A percentile compares a stretch with the other conserved stretches of the same genome.
These are phyloP conservation scores for Eulemur coronatus DNA, from an alignment of 2,797 vertebrate genomes.

Conservation along the genomic window DNA sequence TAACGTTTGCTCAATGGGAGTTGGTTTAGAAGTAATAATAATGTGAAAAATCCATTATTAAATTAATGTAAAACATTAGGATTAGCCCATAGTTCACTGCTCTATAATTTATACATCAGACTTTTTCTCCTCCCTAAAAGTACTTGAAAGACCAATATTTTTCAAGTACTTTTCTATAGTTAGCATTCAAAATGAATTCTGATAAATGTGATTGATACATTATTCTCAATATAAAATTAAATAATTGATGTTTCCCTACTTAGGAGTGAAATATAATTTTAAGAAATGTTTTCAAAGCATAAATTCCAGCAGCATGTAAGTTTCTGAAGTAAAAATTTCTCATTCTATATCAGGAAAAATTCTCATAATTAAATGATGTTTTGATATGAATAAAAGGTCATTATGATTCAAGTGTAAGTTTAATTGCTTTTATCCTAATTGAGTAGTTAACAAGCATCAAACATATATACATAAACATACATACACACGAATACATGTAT, in stretches of 20 bases:
- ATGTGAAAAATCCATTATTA: background rate
- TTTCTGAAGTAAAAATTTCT: conserved; percentile 58
- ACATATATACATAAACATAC: background rate
- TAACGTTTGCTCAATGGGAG: background rate
- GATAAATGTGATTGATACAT: background rate
- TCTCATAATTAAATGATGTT: conserved; percentile 28
- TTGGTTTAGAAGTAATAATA: background rate
- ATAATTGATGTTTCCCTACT: background rate
- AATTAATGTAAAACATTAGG: background rate
- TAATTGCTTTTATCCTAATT: conserved; percentile 66
- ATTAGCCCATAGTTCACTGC: background rate
- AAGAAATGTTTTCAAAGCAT: conserved; percentile 49
- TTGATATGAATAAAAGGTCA: conserved; percentile 40
- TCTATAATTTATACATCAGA: background rate
- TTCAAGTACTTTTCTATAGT: background rate
- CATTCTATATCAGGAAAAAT: background rate
- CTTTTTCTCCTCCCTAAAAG: conserved; percentile 31
- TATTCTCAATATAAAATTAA: conserved; percentile 15
- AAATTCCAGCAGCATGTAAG: background rate
- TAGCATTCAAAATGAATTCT: background rate
- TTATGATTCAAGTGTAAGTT: conserved; percentile 50
- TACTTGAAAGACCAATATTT: conserved; percentile 5
- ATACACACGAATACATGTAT: background rate
- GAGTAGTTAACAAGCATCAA: conserved; percentile 51
- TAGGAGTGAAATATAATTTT: conserved; percentile 41